Evolutionary conservation across 2,113 vertebrate genomes (phyloP).

Genomic region (Pitta sordida): DNA sequence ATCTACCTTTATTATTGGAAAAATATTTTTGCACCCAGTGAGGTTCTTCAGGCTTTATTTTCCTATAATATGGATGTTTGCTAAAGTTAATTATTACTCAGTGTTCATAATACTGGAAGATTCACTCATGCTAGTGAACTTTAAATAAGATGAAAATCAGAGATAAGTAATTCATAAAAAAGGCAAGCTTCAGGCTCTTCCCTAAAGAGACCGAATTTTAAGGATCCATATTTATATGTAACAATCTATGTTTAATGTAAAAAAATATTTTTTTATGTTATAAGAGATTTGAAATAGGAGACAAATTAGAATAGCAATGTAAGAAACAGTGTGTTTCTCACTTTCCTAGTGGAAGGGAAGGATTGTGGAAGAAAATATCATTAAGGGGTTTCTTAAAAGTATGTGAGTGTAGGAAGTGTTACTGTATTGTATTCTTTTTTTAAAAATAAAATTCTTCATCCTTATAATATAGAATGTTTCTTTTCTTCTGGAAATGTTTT

Average conservation of each 20-base stretch:
- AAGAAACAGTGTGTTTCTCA: background rate
- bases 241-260: background rate
- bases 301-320: background rate
- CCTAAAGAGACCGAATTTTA: background rate
- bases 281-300: background rate
- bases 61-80: background rate
- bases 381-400: background rate
- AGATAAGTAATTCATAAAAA: background rate
- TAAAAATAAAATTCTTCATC: background rate
- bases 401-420: rapidly evolving
- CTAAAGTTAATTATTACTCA: background rate
- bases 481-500: background rate
- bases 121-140: background rate
- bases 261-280: background rate
- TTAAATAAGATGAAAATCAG: background rate
- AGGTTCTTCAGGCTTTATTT: background rate
- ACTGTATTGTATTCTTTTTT: background rate
- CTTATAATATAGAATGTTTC: background rate
- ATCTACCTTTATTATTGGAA: background rate
- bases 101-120: background rate
- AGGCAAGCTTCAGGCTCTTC: background rate
- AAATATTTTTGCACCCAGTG: background rate
- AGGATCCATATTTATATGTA: background rate
- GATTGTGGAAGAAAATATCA: background rate
- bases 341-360: background rate